phyloP scores from a whole-genome alignment of 2,888 invertebrate genomes.

The Willowsia nigromaculata region DNA sequence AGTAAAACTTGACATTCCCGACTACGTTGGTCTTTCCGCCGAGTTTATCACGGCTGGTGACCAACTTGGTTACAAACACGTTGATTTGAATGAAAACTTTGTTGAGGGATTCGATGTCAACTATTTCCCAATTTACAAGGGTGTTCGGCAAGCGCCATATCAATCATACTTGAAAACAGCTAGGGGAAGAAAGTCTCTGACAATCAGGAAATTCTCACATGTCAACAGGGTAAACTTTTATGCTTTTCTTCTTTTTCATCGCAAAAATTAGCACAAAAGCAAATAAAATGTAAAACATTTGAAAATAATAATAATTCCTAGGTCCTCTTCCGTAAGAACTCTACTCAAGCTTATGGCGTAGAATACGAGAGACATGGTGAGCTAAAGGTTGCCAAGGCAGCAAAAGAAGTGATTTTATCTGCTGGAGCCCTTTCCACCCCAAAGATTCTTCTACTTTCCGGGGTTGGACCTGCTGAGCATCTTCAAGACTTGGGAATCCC shows the following conservation, averaged over 20 bases:
- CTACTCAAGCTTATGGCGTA: conserved; percentile 71
- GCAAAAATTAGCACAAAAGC: not conserved
- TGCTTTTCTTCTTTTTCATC: too few relatives aligned
- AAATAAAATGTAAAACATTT: not conserved
- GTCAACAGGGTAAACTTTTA: conserved; percentile 76
- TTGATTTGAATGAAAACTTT: conserved; percentile 73
- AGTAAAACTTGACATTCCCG: conserved; percentile 68
- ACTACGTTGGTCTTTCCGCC: conserved; percentile 66
- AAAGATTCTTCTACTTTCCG: conserved; percentile 70
- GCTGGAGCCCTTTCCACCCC: conserved; percentile 62
- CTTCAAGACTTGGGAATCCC: conserved; percentile 70
- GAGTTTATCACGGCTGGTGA: conserved; percentile 74
- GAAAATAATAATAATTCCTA: not conserved
- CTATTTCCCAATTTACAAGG: conserved; percentile 70
- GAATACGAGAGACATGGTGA: conserved; percentile 74
- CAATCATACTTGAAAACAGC: conserved; percentile 69
- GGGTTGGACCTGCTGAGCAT: conserved; percentile 73
- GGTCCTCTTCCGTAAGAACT: conserved; percentile 58
- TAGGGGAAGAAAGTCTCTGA: conserved; percentile 61
- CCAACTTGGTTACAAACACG: conserved; percentile 71
- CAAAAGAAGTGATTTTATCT: conserved; percentile 68
- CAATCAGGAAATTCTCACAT: conserved; percentile 72
- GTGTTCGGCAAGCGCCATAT: conserved; percentile 71
- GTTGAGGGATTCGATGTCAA: conserved; percentile 75
- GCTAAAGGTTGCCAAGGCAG: conserved; percentile 57